Evolutionary conservation across 1,140 invertebrate species (phyloP), one percentile per base, ranked within the genome.

Genomic region (Musca domestica): DNA sequence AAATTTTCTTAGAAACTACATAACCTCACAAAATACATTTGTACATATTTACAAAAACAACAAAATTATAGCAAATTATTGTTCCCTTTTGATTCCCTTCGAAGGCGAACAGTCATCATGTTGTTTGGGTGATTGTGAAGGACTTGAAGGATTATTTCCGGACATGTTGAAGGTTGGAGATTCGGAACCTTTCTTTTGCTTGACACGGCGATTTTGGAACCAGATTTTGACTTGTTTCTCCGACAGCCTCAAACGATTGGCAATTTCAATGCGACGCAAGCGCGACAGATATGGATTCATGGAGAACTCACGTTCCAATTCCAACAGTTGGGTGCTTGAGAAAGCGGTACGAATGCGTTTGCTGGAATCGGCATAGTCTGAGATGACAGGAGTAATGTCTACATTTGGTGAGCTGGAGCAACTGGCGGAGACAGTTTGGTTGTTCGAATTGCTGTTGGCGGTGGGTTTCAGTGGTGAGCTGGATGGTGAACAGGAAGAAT

Each of bases 181-280:
- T 54, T 81, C 79, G 14, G 79, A 77, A 73, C 91, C 92, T 75
- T 96, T 96, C 85, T 96, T 96, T 79, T 94, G 88, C 77, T 96
- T 96, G 3, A 96, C 95, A 3, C 95, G 85, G 14, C 91, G 85
- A 77, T 95, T 95, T 81, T 96, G 94, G 77, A 96, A 82, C 95
- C 95, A 97, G 66, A 96, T 96, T 82, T 95, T 96, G 48, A 96
- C 94, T 83, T 96, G 95, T 79, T 97, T 98, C 83, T 97, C 95
- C 0, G 93, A 95, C 1, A 98, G 81, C 22, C 90, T 88, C 63
- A 97, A 82, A 71, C 92, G 89, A 6, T 93, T 95, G 0, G 95
- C 95, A 63, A 97, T 95, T 80, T 97, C 95, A 71, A 98, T 96
- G 68, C 95, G 85, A 48, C 95, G 84, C 34, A 96, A 85, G 27